Evolutionary conservation across 2,888 invertebrate genomes (phyloP).

Genomic region (Ecliptopera silaceata): DNA sequence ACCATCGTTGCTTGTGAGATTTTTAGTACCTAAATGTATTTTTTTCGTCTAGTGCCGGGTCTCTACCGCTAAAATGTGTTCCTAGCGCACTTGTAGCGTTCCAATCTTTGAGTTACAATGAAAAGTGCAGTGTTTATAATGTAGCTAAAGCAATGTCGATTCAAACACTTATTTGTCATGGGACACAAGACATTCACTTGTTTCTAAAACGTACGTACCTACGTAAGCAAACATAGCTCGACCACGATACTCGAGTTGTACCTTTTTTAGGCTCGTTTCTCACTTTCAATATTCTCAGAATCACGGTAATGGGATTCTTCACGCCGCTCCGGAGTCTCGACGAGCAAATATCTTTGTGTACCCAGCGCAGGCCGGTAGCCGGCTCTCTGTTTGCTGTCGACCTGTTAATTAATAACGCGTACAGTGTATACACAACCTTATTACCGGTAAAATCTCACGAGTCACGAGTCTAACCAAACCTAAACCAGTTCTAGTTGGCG

Average conservation of each 20-base stretch:
- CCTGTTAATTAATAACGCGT: slow-evolving; percentile 82
- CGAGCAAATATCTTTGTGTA: slow-evolving; percentile 73
- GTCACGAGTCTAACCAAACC: slow-evolving; percentile 72
- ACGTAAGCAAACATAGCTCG: slow-evolving; percentile 12
- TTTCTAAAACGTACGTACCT: slow-evolving; percentile 5
- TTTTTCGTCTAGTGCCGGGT: too few species aligned
- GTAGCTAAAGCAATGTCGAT: too few species aligned
- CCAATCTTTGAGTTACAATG: too few species aligned
- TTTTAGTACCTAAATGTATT: too few species aligned
- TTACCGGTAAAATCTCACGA: slow-evolving; percentile 82
- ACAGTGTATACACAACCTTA: slow-evolving; percentile 80
- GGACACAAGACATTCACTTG: not conserved
- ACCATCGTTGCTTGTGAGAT: too few species aligned
- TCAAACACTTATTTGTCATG: not conserved
- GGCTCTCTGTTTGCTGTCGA: slow-evolving; percentile 80
- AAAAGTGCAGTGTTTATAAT: too few species aligned
- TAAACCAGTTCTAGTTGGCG: slow-evolving; percentile 68
- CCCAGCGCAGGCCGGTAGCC: slow-evolving; percentile 78
- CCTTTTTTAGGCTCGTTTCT: slow-evolving; percentile 75
- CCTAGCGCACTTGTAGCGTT: too few species aligned
- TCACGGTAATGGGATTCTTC: slow-evolving; percentile 77
- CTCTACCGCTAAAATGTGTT: too few species aligned
- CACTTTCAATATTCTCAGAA: slow-evolving; percentile 80
- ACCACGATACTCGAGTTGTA: slow-evolving; percentile 49
- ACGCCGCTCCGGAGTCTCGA: slow-evolving; percentile 71